Base-by-base conservation (phyloP, 2,797 vertebrate species). In the Gymnoscopelus microlampas region DNA sequence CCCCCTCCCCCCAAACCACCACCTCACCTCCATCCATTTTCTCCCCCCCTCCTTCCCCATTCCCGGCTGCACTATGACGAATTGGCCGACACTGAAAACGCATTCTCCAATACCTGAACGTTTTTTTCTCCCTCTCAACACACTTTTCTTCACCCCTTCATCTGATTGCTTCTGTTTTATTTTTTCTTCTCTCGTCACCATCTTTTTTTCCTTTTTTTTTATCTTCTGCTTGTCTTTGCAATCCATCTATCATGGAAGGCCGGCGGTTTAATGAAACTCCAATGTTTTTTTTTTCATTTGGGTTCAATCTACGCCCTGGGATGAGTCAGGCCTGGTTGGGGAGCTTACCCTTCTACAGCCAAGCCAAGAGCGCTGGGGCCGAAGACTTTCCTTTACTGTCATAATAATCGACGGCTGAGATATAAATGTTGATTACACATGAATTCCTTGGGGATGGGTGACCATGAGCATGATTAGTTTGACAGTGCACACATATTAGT, bases 21-120 rank as follows among this genome's bases (percentile, higher is more conserved):
- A 39, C 66, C 35, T 14, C 70, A 8, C 79, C 71, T 60, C 71
- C 67, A 83, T 85, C 75, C 63, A 80, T 88, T 7, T 47, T 50
- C 47, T 4, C 15, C 6, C 23, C 15, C 73, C 32, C 64, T 69
- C 50, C 48, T 53, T 51, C 66, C 74, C 75, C 69, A 62, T 75
- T 78, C 57, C 68, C 68, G 63, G 82, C 82, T 68, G 66, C 11
- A 82, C 81, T 19, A 85, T 89, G 91, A 93, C 73, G 29, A 85
- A 92, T 44, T 91, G 76, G 76, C 77, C 81, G 69, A 73, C 79
- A 71, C 75, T 19, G 81, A 80, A 82, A 88, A 88, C 58, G 73
- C 35, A 60, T 69, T 76, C 83, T 54, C 62, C 53, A 50, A 82
- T 79, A 80, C 84, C 77, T 85, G 0, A 73, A 71, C 66, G 77